phyloP scores from a whole-genome alignment of 2,888 invertebrate genomes.

The Drosophila multiciliata region DNA sequence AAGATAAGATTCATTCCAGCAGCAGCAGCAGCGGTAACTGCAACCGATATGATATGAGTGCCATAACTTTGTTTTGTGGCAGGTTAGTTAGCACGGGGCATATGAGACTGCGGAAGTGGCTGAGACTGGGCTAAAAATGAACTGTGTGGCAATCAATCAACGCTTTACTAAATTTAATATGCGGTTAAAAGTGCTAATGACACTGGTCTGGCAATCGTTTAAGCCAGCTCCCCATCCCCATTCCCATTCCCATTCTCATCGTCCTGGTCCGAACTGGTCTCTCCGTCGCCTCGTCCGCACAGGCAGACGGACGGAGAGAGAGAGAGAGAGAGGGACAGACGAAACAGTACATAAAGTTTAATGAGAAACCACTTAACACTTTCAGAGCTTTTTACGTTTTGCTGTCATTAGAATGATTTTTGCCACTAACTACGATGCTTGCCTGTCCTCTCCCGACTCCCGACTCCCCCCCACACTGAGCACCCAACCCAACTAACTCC shows the following conservation, averaged over 20 bases:
- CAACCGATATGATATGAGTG: conserved; percentile 39
- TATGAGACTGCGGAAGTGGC: conserved; percentile 24
- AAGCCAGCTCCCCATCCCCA: conserved; percentile 32
- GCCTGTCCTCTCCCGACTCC: conserved; percentile 14
- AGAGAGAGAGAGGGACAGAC: conserved; percentile 39
- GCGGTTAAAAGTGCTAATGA: conserved; percentile 82
- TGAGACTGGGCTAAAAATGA: conserved; percentile 47
- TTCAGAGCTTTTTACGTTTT: conserved; percentile 79
- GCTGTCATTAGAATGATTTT: conserved; percentile 81
- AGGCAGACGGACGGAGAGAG: conserved; percentile 16
- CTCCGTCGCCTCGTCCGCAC: conserved; percentile 47
- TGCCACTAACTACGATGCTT: conserved; percentile 76
- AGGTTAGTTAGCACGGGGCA: conserved; percentile 50
- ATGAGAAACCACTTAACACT: conserved; percentile 83
- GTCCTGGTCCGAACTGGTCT: conserved; percentile 19
- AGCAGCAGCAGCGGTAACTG: conserved; percentile 14
- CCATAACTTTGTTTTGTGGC: conserved; percentile 50
- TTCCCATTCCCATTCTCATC: not conserved
- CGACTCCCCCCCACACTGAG: not conserved
- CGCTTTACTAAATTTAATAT: conserved; percentile 76
- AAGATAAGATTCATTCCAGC: conserved; percentile 68
- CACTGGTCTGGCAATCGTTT: conserved; percentile 73
- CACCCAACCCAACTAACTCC: conserved; percentile 1
- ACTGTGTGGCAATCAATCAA: conserved; percentile 70
- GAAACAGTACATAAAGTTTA: conserved; percentile 81